Percentiles rank a stretch among this genome's conserved stretches.
phyloP scores from a whole-genome alignment of 2,888 invertebrate genomes.

The Opisthograptis luteolata region DNA sequence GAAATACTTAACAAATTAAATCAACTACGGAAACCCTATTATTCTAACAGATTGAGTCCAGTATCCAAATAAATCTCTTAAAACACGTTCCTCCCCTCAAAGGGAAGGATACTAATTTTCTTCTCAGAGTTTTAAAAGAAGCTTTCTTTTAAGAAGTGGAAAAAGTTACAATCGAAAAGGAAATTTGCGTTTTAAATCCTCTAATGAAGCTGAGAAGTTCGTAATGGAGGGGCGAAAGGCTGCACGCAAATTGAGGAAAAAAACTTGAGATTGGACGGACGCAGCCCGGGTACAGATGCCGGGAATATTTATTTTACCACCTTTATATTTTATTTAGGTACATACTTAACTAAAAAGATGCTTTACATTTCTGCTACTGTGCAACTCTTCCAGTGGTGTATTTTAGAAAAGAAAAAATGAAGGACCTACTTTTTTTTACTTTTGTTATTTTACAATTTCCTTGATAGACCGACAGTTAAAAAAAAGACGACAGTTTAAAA shows the following conservation, averaged over 20 bases:
- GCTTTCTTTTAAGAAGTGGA: slow-evolving; percentile 81
- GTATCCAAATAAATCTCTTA: slow-evolving; percentile 75
- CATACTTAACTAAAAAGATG: not conserved
- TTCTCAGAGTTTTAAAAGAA: slow-evolving; percentile 80
- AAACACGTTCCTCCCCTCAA: slow-evolving; percentile 76
- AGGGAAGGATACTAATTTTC: slow-evolving; percentile 82
- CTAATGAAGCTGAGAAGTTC: slow-evolving; percentile 84
- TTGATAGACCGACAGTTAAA: too few relatives aligned
- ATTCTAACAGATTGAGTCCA: slow-evolving; percentile 74
- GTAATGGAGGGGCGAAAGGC: slow-evolving; percentile 82
- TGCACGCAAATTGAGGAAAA: slow-evolving; percentile 78
- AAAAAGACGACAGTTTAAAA: too few relatives aligned
- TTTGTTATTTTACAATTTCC: too few relatives aligned
- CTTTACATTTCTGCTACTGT: not conserved
- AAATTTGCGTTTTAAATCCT: slow-evolving; percentile 85
- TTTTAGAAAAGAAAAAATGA: too few relatives aligned
- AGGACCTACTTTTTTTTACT: too few relatives aligned
- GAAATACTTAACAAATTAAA: slow-evolving; percentile 23
- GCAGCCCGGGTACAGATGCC: slow-evolving; percentile 29
- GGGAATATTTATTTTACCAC: slow-evolving; percentile 17
- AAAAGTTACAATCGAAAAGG: slow-evolving; percentile 84
- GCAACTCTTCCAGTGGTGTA: too few relatives aligned
- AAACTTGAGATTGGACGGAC: slow-evolving; percentile 51
- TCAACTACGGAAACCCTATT: slow-evolving; percentile 62
- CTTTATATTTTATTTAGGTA: not conserved